Evolutionary conservation across 2,888 invertebrate genomes (phyloP), one percentile per base, ranked within the genome.

Genomic region (Perizoma affinitatum): DNA sequence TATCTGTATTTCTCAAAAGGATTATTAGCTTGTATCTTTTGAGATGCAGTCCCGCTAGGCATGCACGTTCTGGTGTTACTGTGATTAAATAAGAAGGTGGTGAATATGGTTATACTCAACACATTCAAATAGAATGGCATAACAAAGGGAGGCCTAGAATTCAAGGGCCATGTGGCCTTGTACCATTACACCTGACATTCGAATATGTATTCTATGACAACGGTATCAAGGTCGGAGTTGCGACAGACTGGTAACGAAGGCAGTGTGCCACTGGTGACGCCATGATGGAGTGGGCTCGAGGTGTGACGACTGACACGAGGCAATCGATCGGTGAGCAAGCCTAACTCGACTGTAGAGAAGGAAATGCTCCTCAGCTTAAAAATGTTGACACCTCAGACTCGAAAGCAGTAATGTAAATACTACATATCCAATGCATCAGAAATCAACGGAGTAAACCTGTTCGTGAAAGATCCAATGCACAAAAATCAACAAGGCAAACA

Each of bases 141-240:
- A 36, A 58, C 59, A 60, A 55, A 64, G 53, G 55, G 51, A 55
- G 58, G 44, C 57, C 46, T 60, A 56, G 46, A 36, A 45, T 38
- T 42, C 50, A 56, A 63, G 65, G 67, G 67, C 65, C 57, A 52
- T 22, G 57, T 36, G 58, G 50, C 65, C 63, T 67, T 61, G 65
- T 46, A 43, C 61, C 61, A 59, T 38, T 63, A 58, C 61, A 44
- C 63, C 61, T 61, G 61, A 61, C 59, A 54, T 52, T 45, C 35
- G 42, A 60, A 50, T 42, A 1, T 59, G 57, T 46, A 58, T 59
- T 53, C 49, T 66, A 55, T 48, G 9, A 35, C 38, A 10, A 8
- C 9, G 5, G 4, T 4, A 6, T 22, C 59, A 66, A 54, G 42
- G 63, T 61, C 44, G 60, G 1, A n/a, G 43, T 63, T 56, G 44